Evolutionary conservation across 2,888 invertebrate genomes (phyloP).

Genomic region (Archips xylosteana): DNA sequence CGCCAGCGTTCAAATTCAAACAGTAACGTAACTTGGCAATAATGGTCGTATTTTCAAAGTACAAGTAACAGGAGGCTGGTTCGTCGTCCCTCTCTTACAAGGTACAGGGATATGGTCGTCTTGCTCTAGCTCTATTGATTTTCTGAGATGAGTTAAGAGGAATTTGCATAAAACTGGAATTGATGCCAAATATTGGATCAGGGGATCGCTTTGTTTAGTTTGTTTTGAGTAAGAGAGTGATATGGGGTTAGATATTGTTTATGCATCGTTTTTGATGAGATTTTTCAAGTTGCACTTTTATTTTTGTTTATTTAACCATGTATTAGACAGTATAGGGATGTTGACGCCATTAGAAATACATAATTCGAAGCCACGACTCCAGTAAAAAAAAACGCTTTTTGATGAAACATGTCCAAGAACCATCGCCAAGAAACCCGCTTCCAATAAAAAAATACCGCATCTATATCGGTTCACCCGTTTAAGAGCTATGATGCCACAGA

Average conservation of each 20-base stretch:
- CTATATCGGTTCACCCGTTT: too few species aligned
- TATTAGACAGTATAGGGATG: too few species aligned
- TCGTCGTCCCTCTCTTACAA: constrained; percentile 49
- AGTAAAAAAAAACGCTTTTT: too few species aligned
- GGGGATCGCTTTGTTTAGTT: constrained; percentile 8
- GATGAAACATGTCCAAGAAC: too few species aligned
- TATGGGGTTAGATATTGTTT: background rate
- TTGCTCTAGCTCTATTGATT: constrained; percentile 68
- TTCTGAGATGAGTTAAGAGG: constrained; percentile 61
- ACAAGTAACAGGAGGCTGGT: constrained; percentile 53
- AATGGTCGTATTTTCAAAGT: constrained; percentile 56
- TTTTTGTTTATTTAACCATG: too few species aligned
- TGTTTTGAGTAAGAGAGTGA: background rate
- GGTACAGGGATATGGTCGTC: constrained; percentile 45
- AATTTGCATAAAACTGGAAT: constrained; percentile 65
- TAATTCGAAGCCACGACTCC: too few species aligned
- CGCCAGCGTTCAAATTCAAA: constrained; percentile 17
- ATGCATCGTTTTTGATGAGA: background rate
- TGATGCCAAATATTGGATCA: constrained; percentile 38
- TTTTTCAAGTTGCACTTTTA: too few species aligned
- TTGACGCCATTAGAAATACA: too few species aligned
- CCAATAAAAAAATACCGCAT: too few species aligned
- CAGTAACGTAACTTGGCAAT: constrained; percentile 40
- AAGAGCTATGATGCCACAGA: too few species aligned
- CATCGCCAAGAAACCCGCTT: too few species aligned